A percentile compares a stretch with the other conserved stretches of the same genome.
Evolutionary conservation across 2,888 invertebrate species (phyloP).

Genomic region (Nasonia oneida): DNA sequence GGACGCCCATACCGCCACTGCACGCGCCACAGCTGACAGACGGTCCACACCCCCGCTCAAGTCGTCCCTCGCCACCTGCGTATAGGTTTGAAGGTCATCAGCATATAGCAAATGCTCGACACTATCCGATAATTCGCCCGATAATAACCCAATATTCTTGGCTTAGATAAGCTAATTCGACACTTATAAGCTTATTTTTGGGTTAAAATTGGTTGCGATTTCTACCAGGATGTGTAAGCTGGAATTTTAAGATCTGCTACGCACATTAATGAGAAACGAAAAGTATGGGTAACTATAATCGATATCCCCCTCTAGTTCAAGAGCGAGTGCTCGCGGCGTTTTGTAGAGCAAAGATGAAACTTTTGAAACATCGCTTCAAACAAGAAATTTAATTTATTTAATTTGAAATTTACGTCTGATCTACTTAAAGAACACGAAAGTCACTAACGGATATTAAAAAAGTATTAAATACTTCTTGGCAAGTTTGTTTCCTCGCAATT

Average conservation of each 20-base stretch:
- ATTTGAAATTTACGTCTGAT: slow-evolving; percentile 60
- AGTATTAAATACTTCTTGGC: slow-evolving; percentile 53
- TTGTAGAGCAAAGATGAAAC: slow-evolving; percentile 58
- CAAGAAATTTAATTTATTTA: slow-evolving; percentile 61
- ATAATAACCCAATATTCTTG: no score
- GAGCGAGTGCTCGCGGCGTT: slow-evolving; percentile 53
- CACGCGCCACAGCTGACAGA: no score
- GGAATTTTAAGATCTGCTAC: slow-evolving; percentile 18
- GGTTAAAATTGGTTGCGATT: no score
- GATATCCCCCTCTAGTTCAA: slow-evolving; percentile 45
- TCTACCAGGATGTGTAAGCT: not conserved
- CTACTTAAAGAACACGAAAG: slow-evolving; percentile 33
- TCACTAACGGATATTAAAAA: slow-evolving; percentile 56
- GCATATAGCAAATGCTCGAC: no score
- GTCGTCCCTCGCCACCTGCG: no score
- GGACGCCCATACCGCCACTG: no score
- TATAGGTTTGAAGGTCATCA: no score
- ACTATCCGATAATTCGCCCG: no score
- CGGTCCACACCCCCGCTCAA: no score
- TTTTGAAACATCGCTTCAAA: slow-evolving; percentile 56
- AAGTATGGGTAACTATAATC: slow-evolving; percentile 57
- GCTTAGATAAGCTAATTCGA: no score
- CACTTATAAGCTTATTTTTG: no score
- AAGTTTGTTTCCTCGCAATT: slow-evolving; percentile 39
- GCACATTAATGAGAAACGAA: slow-evolving; percentile 44